Evolutionary conservation across 92 coral and sea anemone genomes (phyloP), one percentile per base, ranked within the genome.

Genomic region (Phymanthus crucifer): DNA sequence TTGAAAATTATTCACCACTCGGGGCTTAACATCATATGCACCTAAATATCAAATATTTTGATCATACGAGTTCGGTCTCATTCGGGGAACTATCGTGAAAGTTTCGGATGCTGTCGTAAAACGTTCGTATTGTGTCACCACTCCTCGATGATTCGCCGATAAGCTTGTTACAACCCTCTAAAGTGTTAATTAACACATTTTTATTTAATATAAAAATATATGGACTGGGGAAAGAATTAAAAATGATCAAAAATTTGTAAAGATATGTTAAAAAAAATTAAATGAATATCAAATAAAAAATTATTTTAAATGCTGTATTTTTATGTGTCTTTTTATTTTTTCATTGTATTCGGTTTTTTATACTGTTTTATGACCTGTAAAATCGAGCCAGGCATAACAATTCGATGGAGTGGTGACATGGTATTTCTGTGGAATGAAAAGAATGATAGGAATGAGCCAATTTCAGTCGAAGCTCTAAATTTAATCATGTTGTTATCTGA

Each of bases 91-190:
- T 61, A 29, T 29, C 68, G 68, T 61, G 29, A 24, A 61, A 29
- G 5, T 18, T 61, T 29, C 68, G 68, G 19, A 24, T 61, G 11
- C 27, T 54, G 27, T 54, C 64, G 64, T 54, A 21, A 23, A 54
- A 54, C 26, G 0, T 43, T 11, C 48, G 48, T 14, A 19, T 54
- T 24, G 29, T 27, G 68, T 61, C 68, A 29, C 68, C 68, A 61
- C 68, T 61, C 68, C 68, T 61, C 29, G 17, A 61, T 61, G 26
- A 34, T 27, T 27, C 68, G 68, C 68, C 35, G 34, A 61, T 61
- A 61, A 29, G 68, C 68, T 61, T 61, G 68, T 61, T 61, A n/a
- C n/a, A 3, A 61, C 68, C 68, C 68, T 61, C 68, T 54, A 19
- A 19, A 16, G 5, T 27, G 48, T 7, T 43, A 17, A 26, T 29